Evolutionary conservation across 2,797 vertebrate genomes (phyloP).

Genomic region (Rhynchotus rufescens): DNA sequence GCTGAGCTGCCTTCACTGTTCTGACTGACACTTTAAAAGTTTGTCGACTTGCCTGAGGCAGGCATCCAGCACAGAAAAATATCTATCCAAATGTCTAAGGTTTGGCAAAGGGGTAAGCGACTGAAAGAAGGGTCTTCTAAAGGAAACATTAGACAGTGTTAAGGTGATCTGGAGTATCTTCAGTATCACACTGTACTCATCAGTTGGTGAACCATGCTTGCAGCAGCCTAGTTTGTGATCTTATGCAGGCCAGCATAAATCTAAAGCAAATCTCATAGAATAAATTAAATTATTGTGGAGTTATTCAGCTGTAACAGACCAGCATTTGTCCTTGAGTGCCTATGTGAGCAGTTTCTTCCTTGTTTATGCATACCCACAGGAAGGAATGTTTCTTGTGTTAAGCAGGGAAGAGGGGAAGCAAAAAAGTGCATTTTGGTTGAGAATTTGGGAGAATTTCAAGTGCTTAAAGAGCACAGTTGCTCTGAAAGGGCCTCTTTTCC

Average conservation of each 20-base stretch:
- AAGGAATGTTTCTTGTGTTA: not conserved
- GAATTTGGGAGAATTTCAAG: conserved; percentile 1
- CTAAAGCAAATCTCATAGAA: not conserved
- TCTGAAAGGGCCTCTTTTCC: not conserved
- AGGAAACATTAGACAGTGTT: not conserved
- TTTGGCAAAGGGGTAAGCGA: conserved; percentile 1
- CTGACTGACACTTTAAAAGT: conserved; percentile 59
- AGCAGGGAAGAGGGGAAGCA: not conserved
- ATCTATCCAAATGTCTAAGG: conserved; percentile 8
- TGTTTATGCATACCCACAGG: not conserved
- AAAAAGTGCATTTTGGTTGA: conserved; percentile 19
- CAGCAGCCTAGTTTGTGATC: not conserved
- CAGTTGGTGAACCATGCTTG: accelerated
- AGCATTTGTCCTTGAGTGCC: conserved; percentile 38
- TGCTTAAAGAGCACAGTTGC: not conserved
- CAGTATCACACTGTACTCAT: not conserved
- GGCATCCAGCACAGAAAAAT: conserved; percentile 9
- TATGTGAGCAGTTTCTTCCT: not conserved
- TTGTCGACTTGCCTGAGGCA: conserved; percentile 65
- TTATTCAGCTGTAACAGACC: conserved; percentile 45
- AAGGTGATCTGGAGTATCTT: not conserved
- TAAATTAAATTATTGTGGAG: conserved; percentile 20
- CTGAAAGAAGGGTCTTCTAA: not conserved
- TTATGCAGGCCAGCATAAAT: not conserved
- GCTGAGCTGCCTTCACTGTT: conserved; percentile 37